Evolutionary conservation across 53 echinoderm and acorn worm genomes (phyloP).

Genomic region (Henricia sp.): DNA sequence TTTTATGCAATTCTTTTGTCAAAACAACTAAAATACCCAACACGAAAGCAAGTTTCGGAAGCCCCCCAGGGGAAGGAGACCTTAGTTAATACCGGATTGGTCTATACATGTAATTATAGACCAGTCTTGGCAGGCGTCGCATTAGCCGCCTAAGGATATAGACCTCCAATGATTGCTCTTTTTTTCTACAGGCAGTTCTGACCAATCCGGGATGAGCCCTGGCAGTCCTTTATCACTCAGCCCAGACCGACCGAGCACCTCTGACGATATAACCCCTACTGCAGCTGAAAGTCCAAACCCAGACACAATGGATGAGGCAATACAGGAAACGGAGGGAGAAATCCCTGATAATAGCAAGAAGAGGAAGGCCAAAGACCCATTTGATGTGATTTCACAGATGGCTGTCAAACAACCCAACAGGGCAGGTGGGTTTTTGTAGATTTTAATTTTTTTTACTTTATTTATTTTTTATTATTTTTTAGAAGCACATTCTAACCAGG

Average conservation of each 20-base stretch:
- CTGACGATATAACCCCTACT: not conserved
- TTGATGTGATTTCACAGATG: constrained; percentile 77
- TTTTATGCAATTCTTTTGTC: too few species aligned
- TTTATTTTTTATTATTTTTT: too few species aligned
- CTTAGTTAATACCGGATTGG: too few species aligned
- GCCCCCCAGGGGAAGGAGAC: too few species aligned
- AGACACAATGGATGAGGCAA: not conserved
- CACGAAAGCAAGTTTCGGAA: too few species aligned
- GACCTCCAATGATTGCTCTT: not conserved
- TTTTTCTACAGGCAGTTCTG: not conserved
- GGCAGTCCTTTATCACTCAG: not conserved
- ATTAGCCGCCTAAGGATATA: not conserved
- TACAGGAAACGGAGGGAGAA: not conserved
- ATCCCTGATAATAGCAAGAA: constrained; percentile 7
- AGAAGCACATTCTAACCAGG: too few species aligned
- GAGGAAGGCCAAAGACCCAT: constrained; percentile 65
- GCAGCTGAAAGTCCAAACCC: not conserved
- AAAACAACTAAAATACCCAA: too few species aligned
- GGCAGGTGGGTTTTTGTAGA: not conserved
- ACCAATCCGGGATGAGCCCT: not conserved
- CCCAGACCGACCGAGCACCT: not conserved
- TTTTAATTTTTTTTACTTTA: too few species aligned
- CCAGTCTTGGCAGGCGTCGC: too few species aligned
- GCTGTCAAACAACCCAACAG: constrained; percentile 45
- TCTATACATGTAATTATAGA: too few species aligned